A percentile compares a stretch with the other conserved stretches of the same genome.
Evolutionary conservation across 2,888 invertebrate genomes (phyloP).

Genomic region (Agrotis clavis): DNA sequence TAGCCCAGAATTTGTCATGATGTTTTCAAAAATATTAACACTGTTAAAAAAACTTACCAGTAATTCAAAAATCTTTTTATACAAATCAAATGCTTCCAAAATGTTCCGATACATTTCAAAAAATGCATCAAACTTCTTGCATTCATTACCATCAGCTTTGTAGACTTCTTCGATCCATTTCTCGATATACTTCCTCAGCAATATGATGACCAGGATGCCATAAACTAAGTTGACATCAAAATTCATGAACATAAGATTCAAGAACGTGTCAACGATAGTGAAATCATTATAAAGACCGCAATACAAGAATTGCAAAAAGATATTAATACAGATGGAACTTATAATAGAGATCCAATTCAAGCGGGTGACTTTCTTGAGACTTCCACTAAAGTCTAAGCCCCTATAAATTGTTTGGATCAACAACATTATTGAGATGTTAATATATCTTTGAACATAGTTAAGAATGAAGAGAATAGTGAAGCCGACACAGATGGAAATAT

Average conservation of each 20-base stretch:
- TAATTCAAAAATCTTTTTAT: constrained; percentile 28
- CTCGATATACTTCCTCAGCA: constrained; percentile 39
- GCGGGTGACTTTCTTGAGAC: background rate
- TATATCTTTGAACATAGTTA: constrained; percentile 26
- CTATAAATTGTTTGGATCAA: constrained; percentile 37
- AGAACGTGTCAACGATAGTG: constrained; percentile 7
- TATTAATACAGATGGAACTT: constrained; percentile 9
- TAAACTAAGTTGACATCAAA: constrained; percentile 44
- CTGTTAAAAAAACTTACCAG: constrained; percentile 42
- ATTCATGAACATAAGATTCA: constrained; percentile 13
- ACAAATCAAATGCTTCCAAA: constrained; percentile 36
- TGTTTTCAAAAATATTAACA: too few species aligned
- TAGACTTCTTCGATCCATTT: constrained; percentile 27
- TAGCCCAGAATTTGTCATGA: too few species aligned
- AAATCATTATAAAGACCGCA: background rate
- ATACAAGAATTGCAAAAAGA: constrained; percentile 7
- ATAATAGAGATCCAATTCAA: constrained; percentile 42
- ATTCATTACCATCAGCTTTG: background rate
- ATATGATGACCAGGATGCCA: constrained; percentile 30
- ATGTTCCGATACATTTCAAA: constrained; percentile 40
- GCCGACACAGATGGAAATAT: constrained; percentile 5
- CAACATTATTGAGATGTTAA: constrained; percentile 31
- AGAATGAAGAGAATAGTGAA: constrained; percentile 30
- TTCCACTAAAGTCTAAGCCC: constrained; percentile 14
- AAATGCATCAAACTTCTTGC: background rate